Conservation (phyloP, 2,113 vertebrate species). For the Petrocephalus microphthalmus region DNA sequence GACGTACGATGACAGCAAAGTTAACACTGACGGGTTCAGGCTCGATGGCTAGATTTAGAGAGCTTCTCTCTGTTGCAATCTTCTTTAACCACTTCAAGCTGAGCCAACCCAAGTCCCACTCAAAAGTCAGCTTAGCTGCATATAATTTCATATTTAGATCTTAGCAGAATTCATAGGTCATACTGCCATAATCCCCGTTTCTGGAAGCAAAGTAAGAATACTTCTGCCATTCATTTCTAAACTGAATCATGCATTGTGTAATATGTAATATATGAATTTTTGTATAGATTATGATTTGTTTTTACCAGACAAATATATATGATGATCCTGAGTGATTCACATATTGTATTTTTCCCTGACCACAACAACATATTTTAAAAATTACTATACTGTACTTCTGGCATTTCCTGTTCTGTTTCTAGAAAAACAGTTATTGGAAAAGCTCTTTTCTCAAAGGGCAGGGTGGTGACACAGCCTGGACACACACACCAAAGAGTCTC, state of each 20-base stretch:
- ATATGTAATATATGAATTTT: background rate
- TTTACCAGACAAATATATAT: background rate
- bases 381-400: slow-evolving; percentile 9
- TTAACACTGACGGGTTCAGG: background rate
- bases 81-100: background rate
- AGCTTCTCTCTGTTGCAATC: background rate
- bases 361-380: slow-evolving; percentile 6
- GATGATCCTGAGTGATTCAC: background rate
- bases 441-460: background rate
- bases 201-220: background rate
- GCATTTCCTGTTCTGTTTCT: background rate
- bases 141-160: background rate
- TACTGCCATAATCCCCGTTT: background rate
- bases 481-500: background rate
- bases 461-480: background rate
- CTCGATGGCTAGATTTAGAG: background rate
- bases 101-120: background rate
- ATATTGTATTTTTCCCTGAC: slow-evolving; percentile 9
- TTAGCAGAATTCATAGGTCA: background rate
- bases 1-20: background rate
- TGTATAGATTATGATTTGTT: background rate
- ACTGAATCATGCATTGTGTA: background rate
- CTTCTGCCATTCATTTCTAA: background rate
- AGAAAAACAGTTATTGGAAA: background rate
- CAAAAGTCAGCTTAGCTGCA: background rate